Evolutionary conservation across 23 tunicate species (phyloP).

Genomic region (Styela plicata): DNA sequence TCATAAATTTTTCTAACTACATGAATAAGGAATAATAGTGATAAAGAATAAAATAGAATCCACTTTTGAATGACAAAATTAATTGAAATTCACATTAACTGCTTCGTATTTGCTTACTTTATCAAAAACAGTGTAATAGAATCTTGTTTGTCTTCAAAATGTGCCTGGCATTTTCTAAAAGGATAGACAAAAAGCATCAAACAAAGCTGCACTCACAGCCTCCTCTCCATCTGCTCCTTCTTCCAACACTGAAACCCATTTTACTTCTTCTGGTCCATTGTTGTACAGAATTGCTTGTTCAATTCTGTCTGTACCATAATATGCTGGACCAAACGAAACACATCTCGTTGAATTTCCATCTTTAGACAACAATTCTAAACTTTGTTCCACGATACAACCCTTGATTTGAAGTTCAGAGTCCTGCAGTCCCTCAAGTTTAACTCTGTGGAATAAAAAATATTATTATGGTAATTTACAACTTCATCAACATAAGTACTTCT

Average conservation of each 20-base stretch:
- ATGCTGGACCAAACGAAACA: constrained; percentile 89
- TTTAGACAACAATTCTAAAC: constrained; percentile 42
- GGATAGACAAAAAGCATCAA: no score
- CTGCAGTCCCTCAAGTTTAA: constrained; percentile 77
- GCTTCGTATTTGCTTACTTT: no score
- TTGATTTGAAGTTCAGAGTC: constrained; percentile 70
- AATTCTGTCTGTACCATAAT: constrained; percentile 84
- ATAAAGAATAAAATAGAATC: no score
- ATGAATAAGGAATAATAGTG: no score
- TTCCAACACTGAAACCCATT: constrained; percentile 95
- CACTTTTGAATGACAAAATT: no score
- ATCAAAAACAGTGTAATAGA: no score
- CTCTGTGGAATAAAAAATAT: constrained; percentile 23
- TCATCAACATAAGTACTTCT: no score
- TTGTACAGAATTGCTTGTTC: constrained; percentile 69
- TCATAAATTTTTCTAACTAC: no score
- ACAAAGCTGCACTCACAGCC: constrained; percentile 85
- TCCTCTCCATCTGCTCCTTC: constrained; percentile 95
- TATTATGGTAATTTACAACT: no score
- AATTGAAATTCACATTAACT: no score
- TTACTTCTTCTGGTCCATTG: constrained; percentile 85
- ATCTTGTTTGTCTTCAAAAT: no score
- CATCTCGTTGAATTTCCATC: constrained; percentile 28
- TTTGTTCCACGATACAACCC: constrained; percentile 80
- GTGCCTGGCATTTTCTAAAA: no score